A percentile compares a stretch with the other conserved stretches of the same genome.
phyloP scores from a whole-genome alignment of 2,797 vertebrate species.

The Pseudocheirus occidentalis region DNA sequence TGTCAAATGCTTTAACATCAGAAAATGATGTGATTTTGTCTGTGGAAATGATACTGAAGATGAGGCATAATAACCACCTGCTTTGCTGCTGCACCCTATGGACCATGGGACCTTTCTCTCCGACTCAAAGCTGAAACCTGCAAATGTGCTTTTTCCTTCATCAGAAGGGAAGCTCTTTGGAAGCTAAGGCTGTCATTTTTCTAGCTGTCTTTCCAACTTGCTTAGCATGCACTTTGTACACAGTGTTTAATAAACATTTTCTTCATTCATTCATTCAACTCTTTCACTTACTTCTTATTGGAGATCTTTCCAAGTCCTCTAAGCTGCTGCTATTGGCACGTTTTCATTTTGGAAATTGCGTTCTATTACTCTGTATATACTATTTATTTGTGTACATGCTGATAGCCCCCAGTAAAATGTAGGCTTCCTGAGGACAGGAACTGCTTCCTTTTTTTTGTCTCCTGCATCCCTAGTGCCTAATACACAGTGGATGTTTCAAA shows the following conservation, averaged over 20 bases:
- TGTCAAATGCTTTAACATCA: background rate
- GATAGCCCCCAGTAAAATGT: background rate
- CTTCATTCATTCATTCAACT: background rate
- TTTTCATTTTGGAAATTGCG: background rate
- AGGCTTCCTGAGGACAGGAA: background rate
- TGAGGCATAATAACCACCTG: background rate
- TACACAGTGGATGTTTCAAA: background rate
- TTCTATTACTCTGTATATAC: background rate
- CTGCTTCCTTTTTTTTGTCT: background rate
- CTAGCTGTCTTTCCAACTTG: background rate
- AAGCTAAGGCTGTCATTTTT: background rate
- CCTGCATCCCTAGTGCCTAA: background rate
- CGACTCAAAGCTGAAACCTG: background rate
- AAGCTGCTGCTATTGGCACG: background rate
- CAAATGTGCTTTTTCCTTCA: background rate
- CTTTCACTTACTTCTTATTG: too few relatives aligned
- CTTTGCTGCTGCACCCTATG: background rate
- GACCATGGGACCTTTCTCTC: background rate
- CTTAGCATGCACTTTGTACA: background rate
- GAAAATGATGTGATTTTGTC: background rate
- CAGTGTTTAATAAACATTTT: background rate
- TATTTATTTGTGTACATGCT: background rate
- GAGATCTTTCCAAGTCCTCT: background rate
- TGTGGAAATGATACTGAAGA: background rate
- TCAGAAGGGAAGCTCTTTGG: background rate